These are phyloP conservation scores for Saguinus midas DNA, from an alignment of 2,113 vertebrate genomes.

Conservation along the genomic window DNA sequence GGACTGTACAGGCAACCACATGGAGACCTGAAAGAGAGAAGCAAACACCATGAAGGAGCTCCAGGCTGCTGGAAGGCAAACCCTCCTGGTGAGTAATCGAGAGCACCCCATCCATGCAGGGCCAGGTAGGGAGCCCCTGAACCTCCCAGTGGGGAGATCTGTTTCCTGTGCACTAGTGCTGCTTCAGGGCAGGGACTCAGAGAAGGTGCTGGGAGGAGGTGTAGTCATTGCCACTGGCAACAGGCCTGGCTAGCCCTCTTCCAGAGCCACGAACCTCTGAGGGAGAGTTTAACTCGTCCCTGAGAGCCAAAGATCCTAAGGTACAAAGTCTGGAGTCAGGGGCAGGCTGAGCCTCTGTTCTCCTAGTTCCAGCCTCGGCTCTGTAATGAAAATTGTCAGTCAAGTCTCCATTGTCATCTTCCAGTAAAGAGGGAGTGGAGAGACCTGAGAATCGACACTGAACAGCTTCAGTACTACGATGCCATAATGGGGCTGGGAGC, in stretches of 20 bases:
- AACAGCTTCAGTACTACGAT: neutral
- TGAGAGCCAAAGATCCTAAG: neutral
- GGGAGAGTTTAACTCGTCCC: neutral
- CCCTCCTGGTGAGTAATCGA: neutral
- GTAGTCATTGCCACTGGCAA: neutral
- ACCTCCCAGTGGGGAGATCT: neutral
- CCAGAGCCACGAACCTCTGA: neutral
- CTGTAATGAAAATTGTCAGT: neutral
- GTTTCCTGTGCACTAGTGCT: neutral
- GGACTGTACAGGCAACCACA: neutral
- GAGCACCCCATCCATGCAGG: neutral
- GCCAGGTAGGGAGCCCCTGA: neutral
- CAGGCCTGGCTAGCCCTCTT: neutral
- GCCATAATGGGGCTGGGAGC: too few relatives aligned
- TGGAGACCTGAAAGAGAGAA: neutral
- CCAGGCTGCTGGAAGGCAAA: neutral
- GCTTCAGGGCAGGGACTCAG: neutral
- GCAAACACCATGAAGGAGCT: neutral
- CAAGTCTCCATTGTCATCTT: neutral
- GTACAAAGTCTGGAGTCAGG: neutral
- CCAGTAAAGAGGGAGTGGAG: neutral
- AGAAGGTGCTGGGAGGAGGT: neutral
- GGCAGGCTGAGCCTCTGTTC: neutral
- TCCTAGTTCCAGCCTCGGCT: neutral
- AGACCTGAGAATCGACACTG: neutral